phyloP scores from a whole-genome alignment of 37 sponge, comb jelly and placozoan species.

The Aphrocallistes beatrix region DNA sequence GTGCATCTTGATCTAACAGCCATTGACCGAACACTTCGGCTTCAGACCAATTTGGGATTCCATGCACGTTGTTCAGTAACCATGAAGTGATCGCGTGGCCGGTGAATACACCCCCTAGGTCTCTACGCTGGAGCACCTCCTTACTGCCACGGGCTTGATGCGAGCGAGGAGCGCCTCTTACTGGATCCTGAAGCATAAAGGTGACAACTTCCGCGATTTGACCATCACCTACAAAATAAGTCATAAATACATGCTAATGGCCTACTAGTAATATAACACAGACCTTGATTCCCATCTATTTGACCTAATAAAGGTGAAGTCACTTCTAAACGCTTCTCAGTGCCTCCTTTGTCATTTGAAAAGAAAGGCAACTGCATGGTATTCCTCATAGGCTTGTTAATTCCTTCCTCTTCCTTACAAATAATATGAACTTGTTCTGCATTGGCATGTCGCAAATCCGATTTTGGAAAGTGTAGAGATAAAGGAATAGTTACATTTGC shows the following conservation, averaged over 20 bases:
- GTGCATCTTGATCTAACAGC: background rate
- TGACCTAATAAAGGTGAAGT: background rate
- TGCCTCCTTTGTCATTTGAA: background rate
- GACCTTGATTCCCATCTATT: background rate
- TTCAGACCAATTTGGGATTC: background rate
- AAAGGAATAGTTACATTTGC: no score
- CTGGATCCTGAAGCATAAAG: background rate
- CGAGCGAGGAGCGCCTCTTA: background rate
- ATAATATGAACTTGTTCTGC: no score
- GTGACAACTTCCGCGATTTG: slow-evolving; percentile 19
- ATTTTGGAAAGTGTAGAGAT: no score
- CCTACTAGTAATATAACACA: background rate
- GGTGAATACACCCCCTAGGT: slow-evolving; percentile 6
- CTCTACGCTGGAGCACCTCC: slow-evolving; percentile 1
- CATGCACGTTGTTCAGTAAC: background rate
- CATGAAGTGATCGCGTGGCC: background rate
- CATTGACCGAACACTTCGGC: background rate
- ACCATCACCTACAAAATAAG: background rate
- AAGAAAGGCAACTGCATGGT: background rate
- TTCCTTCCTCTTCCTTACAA: no score
- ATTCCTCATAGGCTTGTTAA: no score
- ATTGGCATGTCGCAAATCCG: no score
- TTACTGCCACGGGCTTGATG: background rate
- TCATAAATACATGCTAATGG: no score
- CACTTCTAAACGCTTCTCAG: background rate